These are phyloP conservation scores for Pachyseris speciosa DNA, from an alignment of 64 coral and sea anemone species.

Conservation along the genomic window DNA sequence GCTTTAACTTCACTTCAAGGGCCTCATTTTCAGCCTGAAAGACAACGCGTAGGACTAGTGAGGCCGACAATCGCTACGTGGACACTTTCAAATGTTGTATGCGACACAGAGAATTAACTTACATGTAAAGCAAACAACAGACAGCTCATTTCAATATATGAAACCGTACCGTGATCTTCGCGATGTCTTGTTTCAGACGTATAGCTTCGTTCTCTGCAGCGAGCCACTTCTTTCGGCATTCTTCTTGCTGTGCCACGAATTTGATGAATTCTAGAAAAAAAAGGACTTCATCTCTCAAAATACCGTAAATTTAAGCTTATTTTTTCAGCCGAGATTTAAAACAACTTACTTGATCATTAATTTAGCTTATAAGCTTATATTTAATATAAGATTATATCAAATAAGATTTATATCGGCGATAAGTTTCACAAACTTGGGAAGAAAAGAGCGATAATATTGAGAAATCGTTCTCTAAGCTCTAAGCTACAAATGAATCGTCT, in stretches of 20 bases:
- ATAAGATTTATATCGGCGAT: background rate
- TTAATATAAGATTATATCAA: too few relatives aligned
- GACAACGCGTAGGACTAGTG: too few relatives aligned
- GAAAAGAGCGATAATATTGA: background rate
- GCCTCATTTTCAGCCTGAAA: constrained; percentile 94
- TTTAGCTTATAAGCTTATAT: too few relatives aligned
- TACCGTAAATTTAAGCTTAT: too few relatives aligned
- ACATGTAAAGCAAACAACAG: too few relatives aligned
- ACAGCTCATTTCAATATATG: background rate
- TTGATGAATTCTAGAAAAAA: constrained; percentile 82
- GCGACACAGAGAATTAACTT: too few relatives aligned
- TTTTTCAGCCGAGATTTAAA: too few relatives aligned
- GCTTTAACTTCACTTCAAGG: constrained; percentile 85
- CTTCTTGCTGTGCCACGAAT: constrained; percentile 91
- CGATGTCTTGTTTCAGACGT: constrained; percentile 79
- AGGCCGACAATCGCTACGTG: too few relatives aligned
- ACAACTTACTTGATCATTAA: too few relatives aligned
- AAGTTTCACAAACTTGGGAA: background rate
- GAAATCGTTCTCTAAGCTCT: background rate
- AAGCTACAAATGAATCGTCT: background rate
- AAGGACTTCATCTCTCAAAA: too few relatives aligned
- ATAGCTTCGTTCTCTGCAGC: constrained; percentile 69
- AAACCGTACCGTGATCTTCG: constrained; percentile 69
- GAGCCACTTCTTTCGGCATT: constrained; percentile 94
- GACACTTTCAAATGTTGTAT: too few relatives aligned